Evolutionary conservation across 1,140 invertebrate species (phyloP).

Genomic region (Bombus difficillimus): DNA sequence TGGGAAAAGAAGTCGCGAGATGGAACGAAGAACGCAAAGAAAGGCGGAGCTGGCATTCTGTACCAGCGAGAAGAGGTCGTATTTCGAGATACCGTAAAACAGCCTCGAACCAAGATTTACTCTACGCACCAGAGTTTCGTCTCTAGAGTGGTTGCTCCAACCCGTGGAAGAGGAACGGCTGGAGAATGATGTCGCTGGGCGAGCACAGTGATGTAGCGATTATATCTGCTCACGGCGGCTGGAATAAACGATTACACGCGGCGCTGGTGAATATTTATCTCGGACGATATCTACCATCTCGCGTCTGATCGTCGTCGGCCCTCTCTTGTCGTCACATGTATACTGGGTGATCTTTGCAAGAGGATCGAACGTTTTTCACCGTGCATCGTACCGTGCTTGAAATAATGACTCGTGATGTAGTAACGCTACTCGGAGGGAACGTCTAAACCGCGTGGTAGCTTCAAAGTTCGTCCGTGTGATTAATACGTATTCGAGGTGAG

Average conservation of each 20-base stretch:
- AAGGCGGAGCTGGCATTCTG: slow-evolving; percentile 33
- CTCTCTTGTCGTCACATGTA: slow-evolving; percentile 51
- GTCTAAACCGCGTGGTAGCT: no score
- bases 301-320: slow-evolving; percentile 39
- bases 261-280: slow-evolving; percentile 58
- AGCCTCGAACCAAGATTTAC: slow-evolving; percentile 52
- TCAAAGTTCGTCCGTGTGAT: neutral
- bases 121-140: slow-evolving; percentile 29
- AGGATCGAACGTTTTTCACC: slow-evolving; percentile 22
- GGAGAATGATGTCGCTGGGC: slow-evolving; percentile 50
- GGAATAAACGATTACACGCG: slow-evolving; percentile 57
- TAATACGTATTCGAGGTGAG: neutral
- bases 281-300: slow-evolving; percentile 53
- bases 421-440: neutral
- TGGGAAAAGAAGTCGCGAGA: no score
- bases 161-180: slow-evolving; percentile 24
- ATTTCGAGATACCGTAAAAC: slow-evolving; percentile 56
- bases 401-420: neutral
- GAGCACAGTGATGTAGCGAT: slow-evolving; percentile 53
- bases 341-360: slow-evolving; percentile 33
- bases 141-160: slow-evolving; percentile 6
- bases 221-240: slow-evolving; percentile 53
- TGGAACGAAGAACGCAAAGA: slow-evolving; percentile 22
- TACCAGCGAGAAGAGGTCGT: slow-evolving; percentile 18
- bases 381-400: neutral